phyloP scores from a whole-genome alignment of 2,113 vertebrate species.

The Bettongia penicillata region DNA sequence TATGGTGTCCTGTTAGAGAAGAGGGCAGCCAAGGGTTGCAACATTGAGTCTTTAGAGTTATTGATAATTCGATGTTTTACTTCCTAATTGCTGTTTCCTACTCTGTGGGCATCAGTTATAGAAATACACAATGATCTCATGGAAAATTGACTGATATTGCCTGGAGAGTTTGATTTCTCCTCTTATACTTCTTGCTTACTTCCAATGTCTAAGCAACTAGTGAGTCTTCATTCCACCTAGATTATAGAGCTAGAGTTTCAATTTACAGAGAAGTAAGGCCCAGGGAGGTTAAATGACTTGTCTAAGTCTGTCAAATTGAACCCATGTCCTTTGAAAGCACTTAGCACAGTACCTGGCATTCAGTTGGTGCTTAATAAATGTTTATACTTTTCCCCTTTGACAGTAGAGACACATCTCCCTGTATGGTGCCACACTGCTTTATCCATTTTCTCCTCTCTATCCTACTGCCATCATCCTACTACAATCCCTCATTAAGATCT shows the following conservation, averaged over 20 bases:
- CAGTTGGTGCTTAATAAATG: neutral
- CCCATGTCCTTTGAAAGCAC: neutral
- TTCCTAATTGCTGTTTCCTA: slow-evolving; percentile 5
- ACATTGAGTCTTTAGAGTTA: neutral
- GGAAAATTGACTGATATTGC: neutral
- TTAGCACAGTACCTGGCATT: neutral
- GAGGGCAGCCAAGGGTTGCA: neutral
- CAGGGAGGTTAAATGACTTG: neutral
- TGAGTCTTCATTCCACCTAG: neutral
- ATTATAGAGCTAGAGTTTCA: neutral
- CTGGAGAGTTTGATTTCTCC: neutral
- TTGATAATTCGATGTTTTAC: neutral
- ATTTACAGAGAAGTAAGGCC: neutral
- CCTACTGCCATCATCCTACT: neutral
- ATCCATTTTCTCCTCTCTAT: neutral
- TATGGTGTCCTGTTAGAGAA: slow-evolving; percentile 22
- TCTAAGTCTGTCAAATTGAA: neutral
- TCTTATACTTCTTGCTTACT: neutral
- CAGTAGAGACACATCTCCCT: neutral
- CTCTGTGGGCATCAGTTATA: neutral
- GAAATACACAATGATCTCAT: neutral
- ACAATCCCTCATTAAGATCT: neutral
- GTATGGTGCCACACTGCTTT: neutral
- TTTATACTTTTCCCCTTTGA: neutral
- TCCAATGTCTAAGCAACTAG: neutral